Evolutionary conservation across 2,888 invertebrate species (phyloP), one percentile per base, ranked within the genome.

Genomic region (Ctena decussata): DNA sequence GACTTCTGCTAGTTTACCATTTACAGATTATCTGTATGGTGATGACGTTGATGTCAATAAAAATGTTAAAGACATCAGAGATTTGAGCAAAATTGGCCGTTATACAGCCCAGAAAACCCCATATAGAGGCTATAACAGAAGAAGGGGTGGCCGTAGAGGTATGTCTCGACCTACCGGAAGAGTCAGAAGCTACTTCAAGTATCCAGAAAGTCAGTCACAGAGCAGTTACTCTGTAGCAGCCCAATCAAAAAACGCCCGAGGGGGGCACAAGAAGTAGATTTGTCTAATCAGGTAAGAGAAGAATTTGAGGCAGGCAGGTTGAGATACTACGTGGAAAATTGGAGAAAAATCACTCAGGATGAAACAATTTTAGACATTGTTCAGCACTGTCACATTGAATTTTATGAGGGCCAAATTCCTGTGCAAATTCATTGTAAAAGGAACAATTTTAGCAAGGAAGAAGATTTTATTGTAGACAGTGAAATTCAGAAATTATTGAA

Each of bases 61-160:
- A 37, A 77, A 81, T 72, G 81, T 86, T 32, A 78, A 76, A 46
- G 86, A 84, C 37, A 82, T 82, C 24, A 78, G 79, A 24, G 86
- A 84, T n/a, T 72, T 84, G 60, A 77, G 57, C 46, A 37, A 35
- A 24, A 37, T 78, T 12, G 72, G 79, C 0, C 77, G 75, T 21
- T 21, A 46, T 18, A n/a, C n/a, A n/a, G n/a, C n/a, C n/a, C n/a
- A n/a, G n/a, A n/a, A n/a, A n/a, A n/a, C n/a, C n/a, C n/a, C n/a
- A n/a, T n/a, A n/a, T n/a, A n/a, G n/a, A n/a, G n/a, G n/a, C n/a
- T n/a, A n/a, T n/a, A n/a, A n/a, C n/a, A n/a, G n/a, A n/a, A n/a
- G n/a, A n/a, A n/a, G n/a, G n/a, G n/a, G n/a, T n/a, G n/a, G n/a
- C n/a, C n/a, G n/a, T n/a, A n/a, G n/a, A n/a, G n/a, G n/a, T n/a